Conservation (phyloP, 92 coral and sea anemone species). For the Scolanthus callimorphus region DNA sequence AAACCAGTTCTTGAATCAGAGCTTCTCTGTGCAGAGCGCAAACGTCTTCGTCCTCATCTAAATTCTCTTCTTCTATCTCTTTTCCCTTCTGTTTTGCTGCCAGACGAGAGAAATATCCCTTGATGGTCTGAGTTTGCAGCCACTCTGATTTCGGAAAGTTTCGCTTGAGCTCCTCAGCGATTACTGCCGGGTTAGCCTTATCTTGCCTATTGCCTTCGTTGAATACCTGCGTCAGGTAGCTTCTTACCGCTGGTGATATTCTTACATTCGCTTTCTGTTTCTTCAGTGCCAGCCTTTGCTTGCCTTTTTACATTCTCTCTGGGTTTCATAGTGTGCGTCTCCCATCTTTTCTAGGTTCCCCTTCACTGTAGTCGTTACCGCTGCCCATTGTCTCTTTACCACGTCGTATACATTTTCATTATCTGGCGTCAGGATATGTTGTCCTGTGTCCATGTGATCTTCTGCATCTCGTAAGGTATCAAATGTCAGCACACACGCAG, state of each 20-base stretch:
- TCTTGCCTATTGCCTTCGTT: slow-evolving; percentile 4
- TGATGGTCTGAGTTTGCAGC: slow-evolving; percentile 28
- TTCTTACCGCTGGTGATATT: slow-evolving; percentile 31
- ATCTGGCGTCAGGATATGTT: slow-evolving; percentile 20
- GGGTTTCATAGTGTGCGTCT: neutral
- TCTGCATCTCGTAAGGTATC: slow-evolving; percentile 35
- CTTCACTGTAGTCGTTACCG: slow-evolving; percentile 23
- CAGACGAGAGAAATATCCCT: slow-evolving; percentile 33
- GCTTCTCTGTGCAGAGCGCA: slow-evolving; percentile 30
- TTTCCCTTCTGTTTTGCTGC: slow-evolving; percentile 27
- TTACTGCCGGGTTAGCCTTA: slow-evolving; percentile 17
- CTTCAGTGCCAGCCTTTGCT: slow-evolving; percentile 20
- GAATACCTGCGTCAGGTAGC: slow-evolving; percentile 10
- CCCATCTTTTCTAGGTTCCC: slow-evolving; percentile 28
- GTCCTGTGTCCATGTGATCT: slow-evolving; percentile 37
- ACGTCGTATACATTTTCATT: slow-evolving; percentile 26
- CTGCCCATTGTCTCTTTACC: slow-evolving; percentile 28
- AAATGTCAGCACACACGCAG: slow-evolving; percentile 35
- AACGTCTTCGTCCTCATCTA: slow-evolving; percentile 7
- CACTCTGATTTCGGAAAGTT: slow-evolving; percentile 19
- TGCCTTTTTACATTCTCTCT: neutral
- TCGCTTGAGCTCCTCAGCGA: slow-evolving; percentile 21
- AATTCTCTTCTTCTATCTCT: slow-evolving; percentile 14
- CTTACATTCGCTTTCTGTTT: slow-evolving; percentile 18
- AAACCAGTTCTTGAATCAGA: slow-evolving; percentile 26